Conservation (phyloP, 1,140 invertebrate genomes). For the Lepidurus apus region DNA sequence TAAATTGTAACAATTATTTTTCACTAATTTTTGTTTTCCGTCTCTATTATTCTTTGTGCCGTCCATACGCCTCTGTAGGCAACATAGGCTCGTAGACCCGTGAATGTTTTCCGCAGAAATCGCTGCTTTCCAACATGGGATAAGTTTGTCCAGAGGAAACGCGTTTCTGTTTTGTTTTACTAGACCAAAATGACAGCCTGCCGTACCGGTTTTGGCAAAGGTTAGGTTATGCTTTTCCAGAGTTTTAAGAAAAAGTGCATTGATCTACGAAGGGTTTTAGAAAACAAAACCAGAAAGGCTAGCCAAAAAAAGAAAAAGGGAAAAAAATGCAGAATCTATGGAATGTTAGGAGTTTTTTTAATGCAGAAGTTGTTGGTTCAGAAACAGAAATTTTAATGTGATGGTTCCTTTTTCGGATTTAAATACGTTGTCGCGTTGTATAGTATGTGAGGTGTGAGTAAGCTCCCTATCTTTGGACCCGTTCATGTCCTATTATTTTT, state of each 20-base stretch:
- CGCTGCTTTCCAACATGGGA: neutral
- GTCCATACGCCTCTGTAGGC: neutral
- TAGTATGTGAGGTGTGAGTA: neutral
- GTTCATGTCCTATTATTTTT: neutral
- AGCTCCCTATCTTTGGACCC: neutral
- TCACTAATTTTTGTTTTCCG: neutral
- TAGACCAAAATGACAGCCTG: constrained; percentile 8
- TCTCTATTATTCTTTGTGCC: neutral
- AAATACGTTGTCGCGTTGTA: neutral
- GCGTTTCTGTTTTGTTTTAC: neutral
- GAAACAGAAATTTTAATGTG: neutral
- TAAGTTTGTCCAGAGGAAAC: neutral
- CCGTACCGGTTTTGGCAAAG: neutral
- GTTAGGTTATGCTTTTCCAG: neutral
- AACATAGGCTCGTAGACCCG: neutral
- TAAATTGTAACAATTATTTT: neutral
- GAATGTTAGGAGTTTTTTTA: neutral
- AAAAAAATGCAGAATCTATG: neutral
- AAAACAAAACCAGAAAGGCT: neutral
- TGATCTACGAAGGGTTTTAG: neutral
- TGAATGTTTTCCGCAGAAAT: too few relatives aligned
- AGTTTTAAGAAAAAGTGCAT: neutral
- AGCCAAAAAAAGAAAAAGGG: neutral
- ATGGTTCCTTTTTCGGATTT: neutral
- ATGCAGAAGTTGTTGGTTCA: neutral